A percentile compares a stretch with the other conserved stretches of the same genome.
Conservation (phyloP, 2,113 vertebrate genomes). For the Cromileptes altivelis region DNA sequence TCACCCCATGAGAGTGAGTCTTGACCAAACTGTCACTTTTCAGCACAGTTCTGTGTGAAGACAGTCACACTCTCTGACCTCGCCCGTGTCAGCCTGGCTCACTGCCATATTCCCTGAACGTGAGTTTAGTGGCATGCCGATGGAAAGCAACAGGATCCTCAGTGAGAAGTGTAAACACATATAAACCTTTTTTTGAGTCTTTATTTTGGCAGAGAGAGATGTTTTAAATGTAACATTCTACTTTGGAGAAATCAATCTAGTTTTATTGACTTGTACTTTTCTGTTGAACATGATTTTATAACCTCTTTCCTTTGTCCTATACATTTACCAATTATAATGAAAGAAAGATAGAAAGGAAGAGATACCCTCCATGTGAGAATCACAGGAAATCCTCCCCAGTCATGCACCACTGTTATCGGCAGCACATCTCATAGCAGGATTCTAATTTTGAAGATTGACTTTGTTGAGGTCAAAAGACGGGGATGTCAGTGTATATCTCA, state of each 20-base stretch:
- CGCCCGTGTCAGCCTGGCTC: conserved; percentile 21
- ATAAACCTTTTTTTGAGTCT: background rate
- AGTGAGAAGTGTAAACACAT: background rate
- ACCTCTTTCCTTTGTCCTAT: conserved; percentile 22
- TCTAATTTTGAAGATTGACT: conserved; percentile 63
- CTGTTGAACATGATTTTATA: conserved; percentile 9
- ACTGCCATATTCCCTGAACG: conserved; percentile 24
- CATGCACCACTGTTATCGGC: conserved; percentile 18
- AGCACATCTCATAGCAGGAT: conserved; percentile 27
- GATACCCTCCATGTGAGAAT: conserved; percentile 21
- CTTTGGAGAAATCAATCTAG: background rate
- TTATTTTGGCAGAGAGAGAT: background rate
- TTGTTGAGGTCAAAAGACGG: conserved; percentile 68
- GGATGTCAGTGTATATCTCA: conserved; percentile 53
- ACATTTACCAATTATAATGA: conserved; percentile 39
- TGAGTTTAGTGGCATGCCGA: conserved; percentile 7
- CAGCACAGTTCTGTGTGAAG: conserved; percentile 40
- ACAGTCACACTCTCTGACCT: conserved; percentile 57
- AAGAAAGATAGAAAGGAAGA: background rate
- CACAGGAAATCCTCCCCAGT: conserved; percentile 37
- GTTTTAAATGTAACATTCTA: conserved; percentile 15
- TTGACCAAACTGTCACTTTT: conserved; percentile 69
- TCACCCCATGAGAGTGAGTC: conserved; percentile 57
- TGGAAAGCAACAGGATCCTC: conserved; percentile 16
- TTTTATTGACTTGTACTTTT: conserved; percentile 34